phyloP scores from a whole-genome alignment of 2,113 vertebrate species.

The Sus scrofa region T2T-Sscrofa CM000812.6:273428501-273429000 shows the following conservation, averaged over 20 bases:
- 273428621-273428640: rapidly evolving
- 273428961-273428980: too few relatives aligned
- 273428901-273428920: neutral
- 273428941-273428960: too few relatives aligned
- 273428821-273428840: neutral
- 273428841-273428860: neutral
- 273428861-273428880: neutral
- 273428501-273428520: neutral
- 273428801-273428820: neutral
- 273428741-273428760: neutral
- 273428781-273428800: neutral
- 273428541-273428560: neutral
- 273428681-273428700: neutral
- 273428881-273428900: neutral
- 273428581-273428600: neutral
- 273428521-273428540: neutral
- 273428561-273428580: neutral
- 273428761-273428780: neutral
- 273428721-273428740: neutral
- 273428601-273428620: neutral
- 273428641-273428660: neutral
- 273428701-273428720: neutral
- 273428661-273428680: neutral
- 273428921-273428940: too few relatives aligned
- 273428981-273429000: too few relatives aligned